phyloP scores from a whole-genome alignment of 92 coral and sea anemone genomes.

The Paragorgia papillata region DNA sequence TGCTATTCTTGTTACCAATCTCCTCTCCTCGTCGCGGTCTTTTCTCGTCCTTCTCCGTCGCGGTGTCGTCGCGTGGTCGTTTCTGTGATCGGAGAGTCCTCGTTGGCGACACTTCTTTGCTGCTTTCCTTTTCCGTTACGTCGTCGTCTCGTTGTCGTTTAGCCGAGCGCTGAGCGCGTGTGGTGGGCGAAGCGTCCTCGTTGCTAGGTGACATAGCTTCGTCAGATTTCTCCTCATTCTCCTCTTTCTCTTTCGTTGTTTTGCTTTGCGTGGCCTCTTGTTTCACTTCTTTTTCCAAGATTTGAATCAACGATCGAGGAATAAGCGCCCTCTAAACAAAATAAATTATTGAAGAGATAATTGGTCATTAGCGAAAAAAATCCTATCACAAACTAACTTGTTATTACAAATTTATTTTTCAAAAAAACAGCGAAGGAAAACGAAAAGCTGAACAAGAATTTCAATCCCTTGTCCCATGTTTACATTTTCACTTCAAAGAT shows the following conservation, averaged over 20 bases:
- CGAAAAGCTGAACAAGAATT: too few relatives aligned
- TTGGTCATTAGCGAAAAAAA: not conserved
- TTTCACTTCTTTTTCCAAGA: conserved; percentile 81
- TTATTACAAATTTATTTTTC: too few relatives aligned
- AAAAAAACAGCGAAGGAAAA: too few relatives aligned
- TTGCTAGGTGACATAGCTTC: not conserved
- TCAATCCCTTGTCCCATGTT: too few relatives aligned
- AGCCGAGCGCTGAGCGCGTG: not conserved
- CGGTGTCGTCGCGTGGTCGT: conserved; percentile 22
- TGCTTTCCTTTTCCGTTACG: not conserved
- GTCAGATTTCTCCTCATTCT: conserved; percentile 1
- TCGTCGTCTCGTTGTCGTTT: conserved; percentile 17
- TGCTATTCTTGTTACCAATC: conserved; percentile 13
- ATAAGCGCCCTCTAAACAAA: conserved; percentile 84
- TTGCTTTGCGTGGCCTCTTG: conserved; percentile 76
- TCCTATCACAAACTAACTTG: too few relatives aligned
- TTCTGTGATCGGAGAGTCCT: conserved; percentile 44
- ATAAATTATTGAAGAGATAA: not conserved
- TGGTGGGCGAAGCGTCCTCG: not conserved
- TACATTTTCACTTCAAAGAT: too few relatives aligned
- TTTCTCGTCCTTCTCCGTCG: conserved; percentile 11
- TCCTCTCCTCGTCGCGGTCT: conserved; percentile 30
- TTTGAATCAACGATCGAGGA: conserved; percentile 90
- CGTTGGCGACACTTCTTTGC: conserved; percentile 13
- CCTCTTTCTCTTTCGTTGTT: conserved; percentile 17